Evolutionary conservation across 1,140 invertebrate species (phyloP), one percentile per base, ranked within the genome.

Genomic region (Ostrea denselamellosa): DNA sequence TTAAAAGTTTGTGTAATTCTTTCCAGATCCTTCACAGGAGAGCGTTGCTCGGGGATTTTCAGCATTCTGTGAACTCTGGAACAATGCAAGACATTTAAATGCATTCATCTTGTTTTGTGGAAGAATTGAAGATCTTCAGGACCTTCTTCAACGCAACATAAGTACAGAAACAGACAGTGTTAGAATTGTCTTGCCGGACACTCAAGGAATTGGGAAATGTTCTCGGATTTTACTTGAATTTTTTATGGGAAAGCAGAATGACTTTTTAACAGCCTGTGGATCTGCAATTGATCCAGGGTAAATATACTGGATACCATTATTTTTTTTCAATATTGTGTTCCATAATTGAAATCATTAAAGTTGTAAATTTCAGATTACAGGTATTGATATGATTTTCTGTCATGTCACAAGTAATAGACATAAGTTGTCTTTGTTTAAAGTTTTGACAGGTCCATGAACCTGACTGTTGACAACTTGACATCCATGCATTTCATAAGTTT

Each of bases 181-280:
- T 28, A 8, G 65, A 25, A 22, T 28, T 71, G 65, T 71, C 5
- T 28, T 71, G 22, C 65, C 65, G 2, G 65, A 71, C n/a, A 71
- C 4, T 28, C 65, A 28, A 28, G 65, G 65, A 71, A 25, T 71
- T 25, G 65, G 65, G 9, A 22, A 5, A 8, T 71, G 65, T 25
- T 28, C 9, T 0, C 65, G 65, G 65, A 71, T 71, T 25, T 8
- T 71, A 22, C 22, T 71, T 8, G 22, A 71, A 71, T 71, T 71
- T 71, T 71, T 71, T 5, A 71, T 71, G 9, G 65, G 65, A 12
- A 71, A 71, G 22, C 65, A 71, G 22, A 71, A 71, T 71, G 65
- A 71, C n/a, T 71, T 71, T 71, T 5, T 71, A 8, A 28, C 65
- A 71, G 65, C 65, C 7, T 68, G 65, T 7, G 65, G 22, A 25